Evolutionary conservation across 1,140 invertebrate genomes (phyloP).

Genomic region (Stegodyphus mimosarum): DNA sequence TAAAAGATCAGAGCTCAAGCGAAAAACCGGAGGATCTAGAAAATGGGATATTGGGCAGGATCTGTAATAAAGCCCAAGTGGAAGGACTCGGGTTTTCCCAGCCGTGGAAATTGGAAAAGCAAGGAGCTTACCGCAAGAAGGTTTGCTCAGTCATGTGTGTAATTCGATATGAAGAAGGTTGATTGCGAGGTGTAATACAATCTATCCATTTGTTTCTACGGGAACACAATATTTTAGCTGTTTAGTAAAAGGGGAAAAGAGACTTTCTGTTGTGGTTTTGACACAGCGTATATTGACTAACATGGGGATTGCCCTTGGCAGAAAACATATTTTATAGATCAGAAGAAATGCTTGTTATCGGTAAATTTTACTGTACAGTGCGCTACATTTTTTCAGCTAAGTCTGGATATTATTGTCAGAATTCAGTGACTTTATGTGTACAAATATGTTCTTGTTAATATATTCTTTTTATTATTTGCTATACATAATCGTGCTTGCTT

Average conservation of each 20-base stretch:
- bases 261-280: too few species aligned
- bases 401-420: too few species aligned
- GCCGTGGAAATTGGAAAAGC: constrained; percentile 58
- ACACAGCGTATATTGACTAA: too few species aligned
- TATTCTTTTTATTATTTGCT: too few species aligned
- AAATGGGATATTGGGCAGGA: constrained; percentile 49
- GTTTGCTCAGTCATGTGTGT: constrained; percentile 53
- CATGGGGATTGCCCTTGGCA: too few species aligned
- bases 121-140: constrained; percentile 49
- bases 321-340: too few species aligned
- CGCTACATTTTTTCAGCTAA: too few species aligned
- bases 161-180: constrained; percentile 57
- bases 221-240: constrained; percentile 1
- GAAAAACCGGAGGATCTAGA: constrained; percentile 41
- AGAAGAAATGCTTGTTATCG: too few species aligned
- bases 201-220: constrained; percentile 47
- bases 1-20: constrained; percentile 52
- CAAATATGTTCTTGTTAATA: too few species aligned
- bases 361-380: too few species aligned
- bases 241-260: constrained; percentile 9
- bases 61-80: constrained; percentile 46
- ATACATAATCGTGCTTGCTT: too few species aligned
- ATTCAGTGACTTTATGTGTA: too few species aligned
- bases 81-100: constrained; percentile 36
- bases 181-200: constrained; percentile 58